Base-by-base conservation (phyloP, 2,888 invertebrate species). In the Carcina quercana region DNA sequence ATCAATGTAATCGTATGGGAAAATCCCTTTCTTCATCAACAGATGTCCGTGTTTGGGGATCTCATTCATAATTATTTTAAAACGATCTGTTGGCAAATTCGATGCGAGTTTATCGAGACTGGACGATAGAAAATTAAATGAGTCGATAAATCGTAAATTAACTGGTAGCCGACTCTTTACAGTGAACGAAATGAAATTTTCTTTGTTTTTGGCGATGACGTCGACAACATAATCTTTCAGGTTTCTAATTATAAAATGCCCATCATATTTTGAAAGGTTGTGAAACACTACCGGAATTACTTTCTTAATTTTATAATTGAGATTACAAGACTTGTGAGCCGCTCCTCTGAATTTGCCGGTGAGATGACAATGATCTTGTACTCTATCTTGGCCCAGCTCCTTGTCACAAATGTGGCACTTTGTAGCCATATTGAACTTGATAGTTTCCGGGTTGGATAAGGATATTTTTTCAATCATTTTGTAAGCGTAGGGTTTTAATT, bases 1-100 rank as follows among this genome's bases (percentile, higher is more conserved):
- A 7, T 36, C 22, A 11, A 41, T 30, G 13, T 34, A 35, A 1
- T 39, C 39, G 22, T 42, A 39, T 3, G 42, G 39, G 24, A 31
- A 38, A 3, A 37, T 15, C 2, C 35, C 35, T 25, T 41, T 38
- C 7, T 24, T 24, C 6, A 12, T 29, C n/a, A 38, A 7, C 2
- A 37, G 27, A 21, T 32, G 8, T 20, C 28, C n/a, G 15, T 35
- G 19, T 3, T 26, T 25, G 3, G 8, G 15, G 15, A 11, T 20
- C 24, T 22, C 11, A 6, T 26, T 24, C 7, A 19, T 17, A 15
- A 38, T 7, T 14, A 28, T 15, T 25, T 15, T 27, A 21, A 40
- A 35, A 15, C 38, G 28, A n/a, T 25, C 8, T 20, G 13, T 12
- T 7, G 29, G 13, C 21, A 40, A 15, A 10, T 30, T 34, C 19